Evolutionary conservation across 2,797 vertebrate genomes (phyloP).

Genomic region (Alfaro cultratus): DNA sequence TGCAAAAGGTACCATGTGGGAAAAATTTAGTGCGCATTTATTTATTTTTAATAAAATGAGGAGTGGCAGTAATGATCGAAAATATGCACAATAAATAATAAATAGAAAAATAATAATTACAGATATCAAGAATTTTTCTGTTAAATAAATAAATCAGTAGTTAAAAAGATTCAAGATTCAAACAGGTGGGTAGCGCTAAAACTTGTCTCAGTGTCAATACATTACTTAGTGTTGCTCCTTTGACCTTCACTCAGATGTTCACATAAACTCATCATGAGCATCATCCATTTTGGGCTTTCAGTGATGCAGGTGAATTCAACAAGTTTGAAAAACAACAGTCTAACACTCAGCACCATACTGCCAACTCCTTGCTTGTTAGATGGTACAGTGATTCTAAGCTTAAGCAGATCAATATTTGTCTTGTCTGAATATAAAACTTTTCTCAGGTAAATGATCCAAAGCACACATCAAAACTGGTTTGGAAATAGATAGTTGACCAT

Average conservation of each 20-base stretch:
- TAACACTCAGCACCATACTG: neutral
- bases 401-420: neutral
- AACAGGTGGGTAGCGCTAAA: slow-evolving; percentile 27
- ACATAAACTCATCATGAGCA: neutral
- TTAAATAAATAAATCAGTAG: slow-evolving; percentile 44
- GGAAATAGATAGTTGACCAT: neutral
- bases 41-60: neutral
- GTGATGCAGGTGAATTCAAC: neutral
- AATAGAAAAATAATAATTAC: slow-evolving; percentile 27
- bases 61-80: slow-evolving; percentile 23
- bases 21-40: slow-evolving; percentile 19
- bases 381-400: neutral
- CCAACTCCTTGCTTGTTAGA: neutral
- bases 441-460: neutral
- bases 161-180: slow-evolving; percentile 23
- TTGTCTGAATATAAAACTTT: neutral
- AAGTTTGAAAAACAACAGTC: neutral
- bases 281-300: neutral
- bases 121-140: slow-evolving; percentile 39
- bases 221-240: neutral
- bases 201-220: slow-evolving; percentile 4
- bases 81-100: slow-evolving; percentile 53
- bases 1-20: slow-evolving; percentile 15
- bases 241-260: neutral
- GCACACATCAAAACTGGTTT: neutral